Evolutionary conservation across 2,113 vertebrate genomes (phyloP).

Genomic region (Phalacrocorax carbo): DNA sequence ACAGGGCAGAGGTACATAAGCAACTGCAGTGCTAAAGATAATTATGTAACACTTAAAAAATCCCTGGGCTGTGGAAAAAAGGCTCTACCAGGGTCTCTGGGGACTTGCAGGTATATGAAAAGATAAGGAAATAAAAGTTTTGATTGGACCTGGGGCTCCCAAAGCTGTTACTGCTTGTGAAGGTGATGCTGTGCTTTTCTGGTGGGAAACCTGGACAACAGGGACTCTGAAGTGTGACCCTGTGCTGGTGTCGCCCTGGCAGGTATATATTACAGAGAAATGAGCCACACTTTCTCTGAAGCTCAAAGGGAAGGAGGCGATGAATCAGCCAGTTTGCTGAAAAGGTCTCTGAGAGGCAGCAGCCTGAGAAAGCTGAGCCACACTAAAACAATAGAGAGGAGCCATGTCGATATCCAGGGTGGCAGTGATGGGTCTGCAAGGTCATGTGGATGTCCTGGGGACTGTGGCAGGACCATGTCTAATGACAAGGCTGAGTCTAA

Average conservation of each 20-base stretch:
- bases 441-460: fast-evolving
- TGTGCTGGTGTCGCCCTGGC: background rate
- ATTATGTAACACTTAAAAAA: background rate
- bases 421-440: background rate
- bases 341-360: background rate
- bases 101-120: background rate
- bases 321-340: background rate
- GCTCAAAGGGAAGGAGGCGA: background rate
- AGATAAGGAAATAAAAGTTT: background rate
- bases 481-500: background rate
- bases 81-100: background rate
- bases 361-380: background rate
- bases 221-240: fast-evolving
- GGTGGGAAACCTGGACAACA: background rate
- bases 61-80: background rate
- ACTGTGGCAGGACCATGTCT: background rate
- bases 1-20: background rate
- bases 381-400: background rate
- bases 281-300: background rate
- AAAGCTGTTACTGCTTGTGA: background rate
- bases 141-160: background rate
- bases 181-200: background rate
- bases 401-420: background rate
- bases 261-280: background rate
- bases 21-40: background rate